phyloP scores from a whole-genome alignment of 2,797 vertebrate genomes.

The Myotis planiceps region DNA sequence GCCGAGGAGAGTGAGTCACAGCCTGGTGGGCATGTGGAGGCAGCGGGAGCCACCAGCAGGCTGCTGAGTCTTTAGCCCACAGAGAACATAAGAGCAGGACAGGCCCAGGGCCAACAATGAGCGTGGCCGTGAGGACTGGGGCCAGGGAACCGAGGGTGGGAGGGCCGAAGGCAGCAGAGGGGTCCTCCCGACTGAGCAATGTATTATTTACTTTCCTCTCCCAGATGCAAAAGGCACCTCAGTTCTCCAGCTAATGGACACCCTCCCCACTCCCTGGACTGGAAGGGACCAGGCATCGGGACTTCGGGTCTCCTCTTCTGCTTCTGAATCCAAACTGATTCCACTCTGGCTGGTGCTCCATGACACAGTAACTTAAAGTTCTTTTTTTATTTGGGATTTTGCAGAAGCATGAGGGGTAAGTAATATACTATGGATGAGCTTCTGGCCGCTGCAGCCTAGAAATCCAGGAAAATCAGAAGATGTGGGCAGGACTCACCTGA shows the following conservation, averaged over 20 bases:
- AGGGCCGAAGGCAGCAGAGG: fast-evolving
- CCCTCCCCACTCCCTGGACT: not conserved
- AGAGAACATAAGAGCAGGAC: fast-evolving
- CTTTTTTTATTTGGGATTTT: not conserved
- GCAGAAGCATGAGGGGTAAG: not conserved
- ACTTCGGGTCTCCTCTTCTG: not conserved
- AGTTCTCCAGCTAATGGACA: not conserved
- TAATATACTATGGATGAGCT: not conserved
- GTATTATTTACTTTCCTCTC: not conserved
- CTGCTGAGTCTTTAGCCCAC: fast-evolving
- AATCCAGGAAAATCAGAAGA: not conserved
- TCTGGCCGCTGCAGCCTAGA: not conserved
- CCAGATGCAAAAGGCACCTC: not conserved
- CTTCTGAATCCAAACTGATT: fast-evolving
- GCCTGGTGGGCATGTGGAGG: not conserved
- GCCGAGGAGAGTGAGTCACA: not conserved
- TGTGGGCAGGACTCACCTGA: fast-evolving
- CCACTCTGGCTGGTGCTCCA: not conserved
- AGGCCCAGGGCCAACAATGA: fast-evolving
- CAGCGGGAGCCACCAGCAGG: fast-evolving
- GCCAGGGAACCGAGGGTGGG: not conserved
- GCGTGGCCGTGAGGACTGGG: fast-evolving
- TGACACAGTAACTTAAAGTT: fast-evolving
- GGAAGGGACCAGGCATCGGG: not conserved
- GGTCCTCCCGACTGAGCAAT: fast-evolving